phyloP scores from a whole-genome alignment of 2,113 vertebrate genomes.

The Perccottus glenii region DNA sequence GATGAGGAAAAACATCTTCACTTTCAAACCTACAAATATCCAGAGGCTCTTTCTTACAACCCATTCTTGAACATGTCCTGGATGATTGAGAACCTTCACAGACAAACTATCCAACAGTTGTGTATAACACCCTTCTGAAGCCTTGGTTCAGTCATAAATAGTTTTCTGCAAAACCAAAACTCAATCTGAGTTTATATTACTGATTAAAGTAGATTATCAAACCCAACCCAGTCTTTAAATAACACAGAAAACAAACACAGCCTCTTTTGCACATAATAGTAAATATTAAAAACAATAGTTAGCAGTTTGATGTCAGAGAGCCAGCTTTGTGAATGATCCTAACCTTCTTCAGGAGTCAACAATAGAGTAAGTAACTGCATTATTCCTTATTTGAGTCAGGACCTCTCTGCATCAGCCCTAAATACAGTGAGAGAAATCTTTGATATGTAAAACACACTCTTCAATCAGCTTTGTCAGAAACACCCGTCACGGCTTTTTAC shows the following conservation, averaged over 20 bases:
- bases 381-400: conserved; percentile 23
- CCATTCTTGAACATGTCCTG: too few relatives aligned
- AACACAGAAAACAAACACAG: background rate
- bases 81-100: too few relatives aligned
- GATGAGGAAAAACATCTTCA: too few relatives aligned
- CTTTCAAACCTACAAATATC: too few relatives aligned
- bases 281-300: conserved; percentile 29
- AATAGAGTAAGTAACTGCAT: conserved; percentile 30
- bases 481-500: conserved; percentile 34
- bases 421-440: conserved; percentile 50
- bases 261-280: conserved; percentile 17
- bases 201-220: background rate
- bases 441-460: conserved; percentile 60
- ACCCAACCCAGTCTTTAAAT: background rate
- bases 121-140: too few relatives aligned
- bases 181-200: background rate
- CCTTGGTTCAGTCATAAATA: too few relatives aligned
- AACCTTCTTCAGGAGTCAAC: conserved; percentile 23
- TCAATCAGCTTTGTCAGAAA: conserved; percentile 55
- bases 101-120: too few relatives aligned
- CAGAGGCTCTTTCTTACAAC: too few relatives aligned
- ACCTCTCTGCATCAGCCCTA: conserved; percentile 11
- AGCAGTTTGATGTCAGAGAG: conserved; percentile 1
- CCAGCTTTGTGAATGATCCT: conserved; percentile 12
- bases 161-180: too few relatives aligned